Percentiles rank a stretch among this genome's conserved stretches.
These are phyloP conservation scores for Perdix hodgsoniae DNA, from an alignment of 2,797 vertebrate species.

Conservation along the genomic window DNA sequence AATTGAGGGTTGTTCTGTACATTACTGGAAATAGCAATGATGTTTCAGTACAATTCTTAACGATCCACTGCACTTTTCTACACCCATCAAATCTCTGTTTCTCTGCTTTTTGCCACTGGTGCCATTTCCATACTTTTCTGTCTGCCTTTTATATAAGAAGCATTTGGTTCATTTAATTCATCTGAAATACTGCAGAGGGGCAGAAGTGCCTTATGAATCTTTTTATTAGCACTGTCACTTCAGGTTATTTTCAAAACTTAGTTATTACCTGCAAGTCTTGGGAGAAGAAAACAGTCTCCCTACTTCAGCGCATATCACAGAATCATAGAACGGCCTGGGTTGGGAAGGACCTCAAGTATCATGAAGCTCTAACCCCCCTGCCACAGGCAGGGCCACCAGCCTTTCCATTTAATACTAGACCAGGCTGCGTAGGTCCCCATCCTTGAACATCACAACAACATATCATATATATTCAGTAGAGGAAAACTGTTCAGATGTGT, in stretches of 20 bases:
- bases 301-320: background rate
- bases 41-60: background rate
- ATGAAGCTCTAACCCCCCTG: too few relatives aligned
- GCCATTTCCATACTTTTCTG: background rate
- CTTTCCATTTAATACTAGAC: too few relatives aligned
- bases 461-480: background rate
- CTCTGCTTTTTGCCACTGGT: background rate
- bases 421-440: too few relatives aligned
- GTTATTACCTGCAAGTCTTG: background rate
- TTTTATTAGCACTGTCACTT: background rate
- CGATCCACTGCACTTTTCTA: background rate
- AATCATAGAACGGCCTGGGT: too few relatives aligned
- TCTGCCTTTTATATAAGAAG: background rate
- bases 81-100: background rate
- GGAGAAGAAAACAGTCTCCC: background rate
- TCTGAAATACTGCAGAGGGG: background rate
- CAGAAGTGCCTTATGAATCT: background rate
- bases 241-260: background rate
- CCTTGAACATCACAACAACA: too few relatives aligned
- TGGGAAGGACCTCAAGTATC: too few relatives aligned
- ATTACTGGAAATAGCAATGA: background rate
- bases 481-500: background rate
- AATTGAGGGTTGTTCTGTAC: background rate
- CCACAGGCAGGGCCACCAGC: too few relatives aligned
- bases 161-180: background rate